A percentile compares a stretch with the other conserved stretches of the same genome.
These are phyloP conservation scores for Onchidella celtica DNA, from an alignment of 2,888 invertebrate genomes.

Conservation along the genomic window DNA sequence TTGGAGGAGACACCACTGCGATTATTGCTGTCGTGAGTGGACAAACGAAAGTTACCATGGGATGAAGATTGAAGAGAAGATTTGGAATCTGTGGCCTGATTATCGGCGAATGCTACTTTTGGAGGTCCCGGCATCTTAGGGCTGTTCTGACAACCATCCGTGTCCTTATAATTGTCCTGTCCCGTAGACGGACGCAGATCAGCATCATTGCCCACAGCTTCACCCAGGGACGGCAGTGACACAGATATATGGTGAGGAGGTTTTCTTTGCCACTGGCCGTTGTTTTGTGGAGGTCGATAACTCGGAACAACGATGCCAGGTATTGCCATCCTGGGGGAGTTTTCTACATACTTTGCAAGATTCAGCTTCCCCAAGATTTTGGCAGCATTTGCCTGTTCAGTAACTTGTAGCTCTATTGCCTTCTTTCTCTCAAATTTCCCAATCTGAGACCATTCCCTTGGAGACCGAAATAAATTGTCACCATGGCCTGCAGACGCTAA, in stretches of 20 bases:
- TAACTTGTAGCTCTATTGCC: conserved; percentile 51
- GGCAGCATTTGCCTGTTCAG: conserved; percentile 55
- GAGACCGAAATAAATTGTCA: conserved; percentile 60
- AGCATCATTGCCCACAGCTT: neutral
- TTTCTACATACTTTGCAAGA: neutral
- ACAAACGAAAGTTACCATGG: neutral
- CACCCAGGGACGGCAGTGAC: neutral
- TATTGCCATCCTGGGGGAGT: conserved; percentile 13
- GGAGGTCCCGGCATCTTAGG: conserved; percentile 5
- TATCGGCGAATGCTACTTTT: neutral
- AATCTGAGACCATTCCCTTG: conserved; percentile 70
- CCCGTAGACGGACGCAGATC: conserved; percentile 21
- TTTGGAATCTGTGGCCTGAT: neutral
- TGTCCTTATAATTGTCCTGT: neutral
- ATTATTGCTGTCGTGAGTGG: conserved; percentile 3
- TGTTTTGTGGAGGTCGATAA: neutral
- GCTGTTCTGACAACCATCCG: neutral
- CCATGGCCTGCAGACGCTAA: conserved; percentile 48
- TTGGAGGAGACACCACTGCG: too few relatives aligned
- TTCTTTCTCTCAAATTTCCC: conserved; percentile 66
- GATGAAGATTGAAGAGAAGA: neutral
- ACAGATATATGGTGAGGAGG: conserved; percentile 16
- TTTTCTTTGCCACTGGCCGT: neutral
- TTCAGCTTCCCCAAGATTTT: conserved; percentile 51
- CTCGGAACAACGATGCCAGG: conserved; percentile 14